Evolutionary conservation across 2,797 vertebrate genomes (phyloP), one percentile per base, ranked within the genome.

Genomic region (Poecile montanus): DNA sequence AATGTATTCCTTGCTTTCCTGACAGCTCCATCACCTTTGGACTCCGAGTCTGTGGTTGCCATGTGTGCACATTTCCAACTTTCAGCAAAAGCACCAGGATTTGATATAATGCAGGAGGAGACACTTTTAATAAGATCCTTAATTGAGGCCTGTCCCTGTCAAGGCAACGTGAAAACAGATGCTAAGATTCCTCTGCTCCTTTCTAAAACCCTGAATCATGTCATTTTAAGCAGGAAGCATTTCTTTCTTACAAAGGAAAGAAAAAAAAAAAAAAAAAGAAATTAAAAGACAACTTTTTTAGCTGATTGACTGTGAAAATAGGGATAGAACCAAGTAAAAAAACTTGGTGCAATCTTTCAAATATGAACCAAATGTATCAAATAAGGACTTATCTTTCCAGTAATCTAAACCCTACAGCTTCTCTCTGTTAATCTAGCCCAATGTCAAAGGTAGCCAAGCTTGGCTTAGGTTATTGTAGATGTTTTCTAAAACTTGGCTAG

Each of bases 41-140:
- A 56, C 88, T 36, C 9, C 0, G 13, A 71, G 47, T 50, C 73
- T 91, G 80, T 13, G 21, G 29, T 73, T 50, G 57, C 63, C 44
- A 15, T 81, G 79, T 80, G 82, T 50, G 74, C 42, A 32, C 73
- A 65, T 34, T 76, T 81, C 48, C 50, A 45, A 71, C 73, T 70
- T 67, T 34, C 85, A 74, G 82, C 71, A 94, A 29, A 73, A 86
- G 62, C 88, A 73, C 26, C 2, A 3, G 51, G 44, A 44, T 45
- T 93, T 91, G 80, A 88, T 50, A 57, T 27, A 92, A 70, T 30
- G 74, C 74, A 90, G 88, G 65, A 93, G 56, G 70, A 82, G 83
- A 63, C 23, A 40, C 61, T 70, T 88, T 22, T 74, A 92, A 63
- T 76, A 48, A 94, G 67, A 63, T 65, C 42, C 22, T 85, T 91